Conservation (phyloP, 2,797 vertebrate species). For the Apogon hyalosoma region DNA sequence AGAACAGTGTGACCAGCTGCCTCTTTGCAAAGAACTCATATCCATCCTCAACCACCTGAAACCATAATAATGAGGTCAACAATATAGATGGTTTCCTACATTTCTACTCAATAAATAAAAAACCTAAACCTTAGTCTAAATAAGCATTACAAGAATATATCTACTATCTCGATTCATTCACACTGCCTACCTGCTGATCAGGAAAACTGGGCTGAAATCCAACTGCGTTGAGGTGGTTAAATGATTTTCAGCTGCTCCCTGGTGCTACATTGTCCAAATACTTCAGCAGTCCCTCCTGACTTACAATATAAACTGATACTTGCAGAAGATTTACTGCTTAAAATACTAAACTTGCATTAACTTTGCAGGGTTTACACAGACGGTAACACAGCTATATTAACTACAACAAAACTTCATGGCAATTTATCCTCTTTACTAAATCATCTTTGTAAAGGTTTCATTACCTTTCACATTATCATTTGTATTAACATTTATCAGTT, state of each 20-base stretch:
- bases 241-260: background rate
- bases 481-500: background rate
- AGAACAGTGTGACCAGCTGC: conserved; percentile 88
- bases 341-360: background rate
- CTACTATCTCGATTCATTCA: conserved; percentile 2
- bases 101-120: background rate
- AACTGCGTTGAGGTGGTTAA: conserved; percentile 4
- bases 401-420: background rate
- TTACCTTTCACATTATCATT: background rate
- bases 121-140: background rate
- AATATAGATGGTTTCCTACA: background rate
- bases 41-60: conserved; percentile 87
- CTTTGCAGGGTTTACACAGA: background rate
- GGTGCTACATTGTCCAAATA: conserved; percentile 1
- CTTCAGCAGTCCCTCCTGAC: conserved; percentile 21
- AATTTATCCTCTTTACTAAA: background rate
- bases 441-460: no score
- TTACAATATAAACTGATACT: conserved; percentile 23
- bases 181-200: conserved; percentile 24
- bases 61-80: background rate
- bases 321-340: background rate
- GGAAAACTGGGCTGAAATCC: conserved; percentile 26
- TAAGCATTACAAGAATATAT: background rate
- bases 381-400: background rate
- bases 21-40: conserved; percentile 89